A percentile compares a stretch with the other conserved stretches of the same genome.
phyloP scores from a whole-genome alignment of 2,888 invertebrate species.

The Nephrotoma flavescens region DNA sequence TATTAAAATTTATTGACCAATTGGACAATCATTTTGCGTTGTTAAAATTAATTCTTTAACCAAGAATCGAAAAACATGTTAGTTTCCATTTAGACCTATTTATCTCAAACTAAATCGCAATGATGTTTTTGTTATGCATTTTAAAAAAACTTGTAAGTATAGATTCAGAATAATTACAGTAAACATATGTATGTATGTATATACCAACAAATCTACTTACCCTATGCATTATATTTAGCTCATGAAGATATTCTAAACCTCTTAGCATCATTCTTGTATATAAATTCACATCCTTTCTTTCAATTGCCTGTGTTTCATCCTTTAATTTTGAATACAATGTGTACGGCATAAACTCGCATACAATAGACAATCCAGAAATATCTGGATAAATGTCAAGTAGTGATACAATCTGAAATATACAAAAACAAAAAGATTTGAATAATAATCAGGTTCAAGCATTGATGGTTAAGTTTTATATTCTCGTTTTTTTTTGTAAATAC shows the following conservation, averaged over 20 bases:
- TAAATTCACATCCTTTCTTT: conserved; percentile 60
- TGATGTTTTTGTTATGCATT: neutral
- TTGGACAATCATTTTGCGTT: no score
- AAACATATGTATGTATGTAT: neutral
- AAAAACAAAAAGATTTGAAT: conserved; percentile 7
- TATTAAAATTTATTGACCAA: no score
- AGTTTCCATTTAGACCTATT: no score
- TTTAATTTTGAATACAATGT: conserved; percentile 67
- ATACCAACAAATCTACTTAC: conserved; percentile 35
- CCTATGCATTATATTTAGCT: conserved; percentile 82
- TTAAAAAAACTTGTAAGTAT: neutral
- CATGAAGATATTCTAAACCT: conserved; percentile 80
- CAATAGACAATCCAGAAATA: conserved; percentile 75
- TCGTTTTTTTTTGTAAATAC: conserved; percentile 1
- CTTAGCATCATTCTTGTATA: conserved; percentile 82
- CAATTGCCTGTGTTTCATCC: conserved; percentile 50
- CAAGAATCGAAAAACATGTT: no score
- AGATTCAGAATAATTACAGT: neutral
- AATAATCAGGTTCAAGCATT: neutral
- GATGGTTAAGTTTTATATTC: neutral
- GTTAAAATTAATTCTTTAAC: no score
- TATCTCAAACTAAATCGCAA: neutral
- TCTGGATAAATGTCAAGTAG: conserved; percentile 81
- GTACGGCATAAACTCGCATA: conserved; percentile 88
- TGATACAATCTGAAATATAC: conserved; percentile 55